Conservation (phyloP, 2,797 vertebrate genomes). For the Pygocentrus nattereri region DNA sequence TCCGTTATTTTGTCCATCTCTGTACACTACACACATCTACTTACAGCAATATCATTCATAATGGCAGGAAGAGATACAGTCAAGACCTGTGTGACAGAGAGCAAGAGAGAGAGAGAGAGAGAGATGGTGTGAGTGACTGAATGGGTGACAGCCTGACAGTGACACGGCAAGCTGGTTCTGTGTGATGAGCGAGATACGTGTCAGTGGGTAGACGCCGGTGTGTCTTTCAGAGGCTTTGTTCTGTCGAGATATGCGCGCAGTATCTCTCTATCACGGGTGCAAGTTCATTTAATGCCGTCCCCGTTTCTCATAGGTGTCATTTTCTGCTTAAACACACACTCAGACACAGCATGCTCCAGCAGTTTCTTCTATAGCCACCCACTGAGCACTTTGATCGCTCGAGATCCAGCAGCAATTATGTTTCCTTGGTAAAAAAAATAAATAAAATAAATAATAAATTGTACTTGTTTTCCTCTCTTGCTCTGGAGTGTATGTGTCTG, state of each 20-base stretch:
- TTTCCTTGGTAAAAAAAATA: neutral
- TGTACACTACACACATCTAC: neutral
- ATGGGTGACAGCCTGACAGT: conserved; percentile 40
- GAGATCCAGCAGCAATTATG: conserved; percentile 22
- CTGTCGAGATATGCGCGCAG: conserved; percentile 11
- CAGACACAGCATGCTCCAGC: neutral
- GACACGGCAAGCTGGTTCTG: neutral
- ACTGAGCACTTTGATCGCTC: conserved; percentile 28
- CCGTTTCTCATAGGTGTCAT: conserved; percentile 19
- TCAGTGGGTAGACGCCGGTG: conserved; percentile 36
- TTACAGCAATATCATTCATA: neutral
- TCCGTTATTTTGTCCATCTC: neutral
- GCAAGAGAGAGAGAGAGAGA: neutral
- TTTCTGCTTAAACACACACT: conserved; percentile 9
- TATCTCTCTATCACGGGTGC: conserved; percentile 33
- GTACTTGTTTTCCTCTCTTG: neutral
- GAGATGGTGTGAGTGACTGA: neutral
- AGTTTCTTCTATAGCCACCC: conserved; percentile 17
- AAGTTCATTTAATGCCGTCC: conserved; percentile 22
- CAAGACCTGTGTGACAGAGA: neutral
- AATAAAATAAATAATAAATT: neutral
- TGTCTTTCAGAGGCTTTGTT: conserved; percentile 42
- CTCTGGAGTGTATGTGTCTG: neutral
- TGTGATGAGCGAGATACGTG: conserved; percentile 21
- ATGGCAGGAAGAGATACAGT: neutral